A percentile compares a stretch with the other conserved stretches of the same genome.
Evolutionary conservation across 1,140 invertebrate species (phyloP).

Genomic region (Aphidius gifuensis): DNA sequence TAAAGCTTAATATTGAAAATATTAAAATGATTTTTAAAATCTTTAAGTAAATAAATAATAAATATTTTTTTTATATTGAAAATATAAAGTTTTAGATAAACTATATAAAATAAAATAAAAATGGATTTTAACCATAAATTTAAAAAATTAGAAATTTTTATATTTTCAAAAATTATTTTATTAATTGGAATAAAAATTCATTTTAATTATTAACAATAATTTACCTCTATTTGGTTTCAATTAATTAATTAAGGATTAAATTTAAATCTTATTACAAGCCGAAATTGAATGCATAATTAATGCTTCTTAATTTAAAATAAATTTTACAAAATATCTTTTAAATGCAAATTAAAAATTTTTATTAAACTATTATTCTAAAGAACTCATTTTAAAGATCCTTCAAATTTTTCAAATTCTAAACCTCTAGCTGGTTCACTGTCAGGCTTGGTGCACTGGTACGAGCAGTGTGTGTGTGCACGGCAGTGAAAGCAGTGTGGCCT

Average conservation of each 20-base stretch:
- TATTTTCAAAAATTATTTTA: constrained; percentile 37
- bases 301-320: constrained; percentile 55
- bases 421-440: no score
- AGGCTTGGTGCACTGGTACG: no score
- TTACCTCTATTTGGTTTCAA: constrained; percentile 61
- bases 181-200: constrained; percentile 54
- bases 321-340: constrained; percentile 23
- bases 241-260: constrained; percentile 44
- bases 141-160: constrained; percentile 23
- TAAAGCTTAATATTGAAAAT: constrained; percentile 61
- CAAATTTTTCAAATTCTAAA: constrained; percentile 62
- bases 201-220: constrained; percentile 61
- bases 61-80: constrained; percentile 57
- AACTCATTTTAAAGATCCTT: constrained; percentile 53
- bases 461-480: no score
- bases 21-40: constrained; percentile 48
- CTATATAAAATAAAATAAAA: constrained; percentile 55
- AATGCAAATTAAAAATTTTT: constrained; percentile 33
- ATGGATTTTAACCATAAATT: constrained; percentile 31
- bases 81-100: constrained; percentile 62
- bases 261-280: constrained; percentile 59
- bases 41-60: constrained; percentile 43
- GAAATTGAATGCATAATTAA: constrained; percentile 57
- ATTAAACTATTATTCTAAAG: constrained; percentile 28
- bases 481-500: no score